Percentiles rank a stretch among this genome's conserved stretches.
Conservation (phyloP, 2,888 invertebrate genomes). For the Molorchus minor region DNA sequence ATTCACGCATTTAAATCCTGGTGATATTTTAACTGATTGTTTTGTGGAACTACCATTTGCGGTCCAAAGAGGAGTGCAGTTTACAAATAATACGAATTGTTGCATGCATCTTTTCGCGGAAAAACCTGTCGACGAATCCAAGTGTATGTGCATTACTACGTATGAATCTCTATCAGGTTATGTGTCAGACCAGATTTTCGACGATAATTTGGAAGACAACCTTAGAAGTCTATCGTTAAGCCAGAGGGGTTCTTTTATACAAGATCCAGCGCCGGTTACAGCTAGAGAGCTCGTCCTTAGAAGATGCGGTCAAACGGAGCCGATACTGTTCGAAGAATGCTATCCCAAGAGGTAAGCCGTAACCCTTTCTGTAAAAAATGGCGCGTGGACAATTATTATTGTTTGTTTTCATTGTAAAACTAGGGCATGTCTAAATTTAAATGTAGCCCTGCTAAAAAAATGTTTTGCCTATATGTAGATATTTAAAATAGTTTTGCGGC, state of each 20-base stretch:
- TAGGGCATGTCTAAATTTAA: too few relatives aligned
- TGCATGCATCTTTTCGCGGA: constrained; percentile 47
- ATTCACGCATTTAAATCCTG: constrained; percentile 11
- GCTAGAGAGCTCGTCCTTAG: constrained; percentile 67
- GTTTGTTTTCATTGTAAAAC: too few relatives aligned
- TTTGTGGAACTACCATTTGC: neutral
- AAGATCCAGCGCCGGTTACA: constrained; percentile 45
- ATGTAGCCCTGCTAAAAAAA: too few relatives aligned
- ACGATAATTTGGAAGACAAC: constrained; percentile 46
- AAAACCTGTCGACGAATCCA: constrained; percentile 33
- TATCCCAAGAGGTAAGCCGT: constrained; percentile 71
- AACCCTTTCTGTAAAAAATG: constrained; percentile 9
- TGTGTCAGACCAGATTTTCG: constrained; percentile 45
- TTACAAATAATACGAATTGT: constrained; percentile 16
- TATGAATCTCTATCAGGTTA: constrained; percentile 53
- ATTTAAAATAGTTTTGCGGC: too few relatives aligned
- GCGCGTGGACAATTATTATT: neutral
- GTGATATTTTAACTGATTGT: constrained; percentile 2
- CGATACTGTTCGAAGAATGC: constrained; percentile 71
- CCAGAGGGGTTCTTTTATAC: constrained; percentile 15
- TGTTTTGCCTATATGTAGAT: too few relatives aligned
- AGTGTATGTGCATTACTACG: constrained; percentile 51
- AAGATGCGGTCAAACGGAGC: constrained; percentile 73
- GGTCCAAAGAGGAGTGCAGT: constrained; percentile 14
- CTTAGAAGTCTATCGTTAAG: constrained; percentile 46